Conservation (phyloP, 2,888 invertebrate species). For the Globia sparganii region DNA sequence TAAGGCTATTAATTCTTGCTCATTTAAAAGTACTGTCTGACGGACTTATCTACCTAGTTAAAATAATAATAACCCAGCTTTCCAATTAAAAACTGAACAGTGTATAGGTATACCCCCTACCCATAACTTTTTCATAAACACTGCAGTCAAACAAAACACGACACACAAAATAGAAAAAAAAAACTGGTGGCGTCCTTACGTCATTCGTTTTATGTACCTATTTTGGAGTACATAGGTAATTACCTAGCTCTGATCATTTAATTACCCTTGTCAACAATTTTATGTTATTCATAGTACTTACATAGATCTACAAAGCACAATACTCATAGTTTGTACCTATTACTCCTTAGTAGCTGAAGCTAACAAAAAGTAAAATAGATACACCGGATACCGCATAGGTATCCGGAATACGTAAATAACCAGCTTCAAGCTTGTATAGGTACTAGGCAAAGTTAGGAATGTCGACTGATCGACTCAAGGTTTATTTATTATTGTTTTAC, state of each 20-base stretch:
- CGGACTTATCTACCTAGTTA: neutral
- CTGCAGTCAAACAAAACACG: neutral
- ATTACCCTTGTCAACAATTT: neutral
- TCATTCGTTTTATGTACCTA: neutral
- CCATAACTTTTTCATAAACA: neutral
- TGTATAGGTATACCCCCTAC: neutral
- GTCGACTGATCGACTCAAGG: neutral
- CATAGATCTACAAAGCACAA: neutral
- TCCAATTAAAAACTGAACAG: neutral
- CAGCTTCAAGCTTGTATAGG: neutral
- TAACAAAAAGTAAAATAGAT: neutral
- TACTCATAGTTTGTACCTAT: neutral
- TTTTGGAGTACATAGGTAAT: conserved; percentile 5
- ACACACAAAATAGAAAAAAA: neutral
- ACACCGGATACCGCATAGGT: neutral
- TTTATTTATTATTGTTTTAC: conserved; percentile 6
- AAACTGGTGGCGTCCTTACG: conserved; percentile 1
- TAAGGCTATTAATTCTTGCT: conserved; percentile 4
- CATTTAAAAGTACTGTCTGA: conserved; percentile 3
- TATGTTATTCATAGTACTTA: neutral
- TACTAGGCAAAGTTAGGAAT: neutral
- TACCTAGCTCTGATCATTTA: too few species aligned
- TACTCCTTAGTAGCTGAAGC: too few species aligned
- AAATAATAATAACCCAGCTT: neutral
- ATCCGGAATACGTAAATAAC: neutral